Base-by-base conservation (phyloP, 2,888 invertebrate species). In the Trichogramma dendrolimi region DNA sequence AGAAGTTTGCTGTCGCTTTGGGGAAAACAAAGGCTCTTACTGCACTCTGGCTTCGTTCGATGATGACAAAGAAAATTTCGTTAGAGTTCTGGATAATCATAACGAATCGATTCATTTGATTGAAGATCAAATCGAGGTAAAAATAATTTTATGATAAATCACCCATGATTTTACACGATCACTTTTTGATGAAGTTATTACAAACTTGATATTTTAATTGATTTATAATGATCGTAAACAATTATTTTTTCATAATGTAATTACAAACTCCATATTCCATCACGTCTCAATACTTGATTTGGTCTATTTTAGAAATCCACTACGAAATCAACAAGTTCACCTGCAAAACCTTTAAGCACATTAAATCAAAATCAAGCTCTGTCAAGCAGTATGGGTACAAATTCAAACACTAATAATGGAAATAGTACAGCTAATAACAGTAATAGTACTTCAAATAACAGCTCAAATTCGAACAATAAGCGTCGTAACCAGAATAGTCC, bases 21-120 rank as follows among this genome's bases (percentile, higher is more conserved):
- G 85, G 70, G 85, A 85, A 79, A 83, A 83, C 71, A 83, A 83
- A 80, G 85, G 85, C 69, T 85, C 85, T 70, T 85, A 84, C 74
- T 85, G 85, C 76, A 84, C 84, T 66, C 77, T 85, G 75, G 85
- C 85, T 68, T 83, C 83, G 62, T 84, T 85, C 69, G 81, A 79
- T 40, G 81, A 79, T 40, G 78, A 79, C 60, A 76, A 79, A 61
- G 77, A 73, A 69, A 75, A 76, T 66, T 71, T 68, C 61, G 69
- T 68, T 27, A 27, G 27, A 27, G 27, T 27, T 27, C 27, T 27
- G 27, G 27, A 27, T 27, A 27, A 27, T 14, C 14, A 14, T 27
- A 27, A 27, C 27, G 27, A 27, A 27, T 27, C 10, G 46, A 46
- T 46, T 46, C 10, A 46, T n/a, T 46, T 46, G n/a, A 46, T 46